Percentiles rank a stretch among this genome's conserved stretches.
These are phyloP conservation scores for Calameuta filiformis DNA, from an alignment of 2,888 invertebrate species.

Conservation along the genomic window DNA sequence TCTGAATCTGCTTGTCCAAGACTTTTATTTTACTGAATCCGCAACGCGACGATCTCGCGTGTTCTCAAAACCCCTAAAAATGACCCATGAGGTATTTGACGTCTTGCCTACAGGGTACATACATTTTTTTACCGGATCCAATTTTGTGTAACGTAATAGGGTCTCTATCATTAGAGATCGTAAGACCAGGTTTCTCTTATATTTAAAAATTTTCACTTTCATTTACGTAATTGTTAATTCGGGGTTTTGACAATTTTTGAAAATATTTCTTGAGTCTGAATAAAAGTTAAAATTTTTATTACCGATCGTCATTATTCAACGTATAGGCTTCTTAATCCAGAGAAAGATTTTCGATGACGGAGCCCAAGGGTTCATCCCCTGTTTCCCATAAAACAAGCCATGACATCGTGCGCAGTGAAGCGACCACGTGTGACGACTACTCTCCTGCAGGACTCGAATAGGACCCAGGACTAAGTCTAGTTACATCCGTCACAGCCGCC, in stretches of 20 bases:
- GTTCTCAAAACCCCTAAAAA: neutral
- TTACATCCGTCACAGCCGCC: conserved; percentile 65
- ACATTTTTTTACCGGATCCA: neutral
- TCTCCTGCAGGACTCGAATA: conserved; percentile 13
- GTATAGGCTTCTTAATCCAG: neutral
- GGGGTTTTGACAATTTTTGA: neutral
- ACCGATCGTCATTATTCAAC: neutral
- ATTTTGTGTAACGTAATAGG: neutral
- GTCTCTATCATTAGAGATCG: neutral
- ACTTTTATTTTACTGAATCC: no score
- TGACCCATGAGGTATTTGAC: neutral
- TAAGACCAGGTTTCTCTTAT: neutral
- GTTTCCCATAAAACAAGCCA: conserved; percentile 61
- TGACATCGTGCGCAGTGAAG: conserved; percentile 61
- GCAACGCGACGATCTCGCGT: no score
- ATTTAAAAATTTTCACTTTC: neutral
- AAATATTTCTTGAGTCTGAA: no score
- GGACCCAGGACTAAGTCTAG: conserved; percentile 36
- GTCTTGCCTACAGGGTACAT: neutral
- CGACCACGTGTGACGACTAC: conserved; percentile 50
- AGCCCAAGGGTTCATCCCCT: conserved; percentile 22
- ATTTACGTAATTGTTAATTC: neutral
- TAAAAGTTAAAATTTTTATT: neutral
- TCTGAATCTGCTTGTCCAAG: no score
- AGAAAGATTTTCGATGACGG: conserved; percentile 31